These are phyloP conservation scores for Triplophysa rosa DNA, from an alignment of 2,113 vertebrate species.

Conservation along the genomic window DNA sequence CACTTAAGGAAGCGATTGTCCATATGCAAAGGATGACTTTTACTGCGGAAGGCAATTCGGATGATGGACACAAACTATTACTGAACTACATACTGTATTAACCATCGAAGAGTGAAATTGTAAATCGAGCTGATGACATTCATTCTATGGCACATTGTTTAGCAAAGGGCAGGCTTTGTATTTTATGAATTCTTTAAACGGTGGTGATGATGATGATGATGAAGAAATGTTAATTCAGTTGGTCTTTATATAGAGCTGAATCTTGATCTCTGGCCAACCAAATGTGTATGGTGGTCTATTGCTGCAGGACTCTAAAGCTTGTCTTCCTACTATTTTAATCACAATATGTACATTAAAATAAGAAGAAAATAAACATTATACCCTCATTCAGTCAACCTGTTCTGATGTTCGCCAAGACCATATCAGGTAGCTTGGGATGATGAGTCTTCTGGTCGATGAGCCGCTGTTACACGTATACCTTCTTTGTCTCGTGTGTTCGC, in stretches of 20 bases:
- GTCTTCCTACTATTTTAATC: constrained; percentile 92
- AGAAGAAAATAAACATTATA: constrained; percentile 56
- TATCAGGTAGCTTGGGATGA: constrained; percentile 67
- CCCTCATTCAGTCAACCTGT: constrained; percentile 63
- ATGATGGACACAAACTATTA: constrained; percentile 62
- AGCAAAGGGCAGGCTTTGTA: constrained; percentile 62
- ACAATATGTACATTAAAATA: constrained; percentile 70
- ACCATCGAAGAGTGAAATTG: constrained; percentile 55
- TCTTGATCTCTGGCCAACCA: constrained; percentile 65
- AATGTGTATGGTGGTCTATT: constrained; percentile 74
- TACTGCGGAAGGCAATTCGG: constrained; percentile 66
- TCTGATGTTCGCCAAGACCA: constrained; percentile 62
- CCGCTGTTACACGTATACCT: constrained; percentile 65
- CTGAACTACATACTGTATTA: constrained; percentile 63
- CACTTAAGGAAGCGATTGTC: constrained; percentile 73
- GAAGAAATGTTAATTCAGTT: constrained; percentile 47
- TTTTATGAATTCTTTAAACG: constrained; percentile 36
- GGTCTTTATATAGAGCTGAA: constrained; percentile 58
- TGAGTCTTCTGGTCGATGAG: constrained; percentile 65
- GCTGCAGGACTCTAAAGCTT: constrained; percentile 92
- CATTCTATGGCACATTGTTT: constrained; percentile 73
- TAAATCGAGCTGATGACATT: constrained; percentile 51
- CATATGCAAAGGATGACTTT: constrained; percentile 84
- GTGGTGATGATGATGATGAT: constrained; percentile 35
- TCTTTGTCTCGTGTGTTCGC: constrained; percentile 38